A percentile compares a stretch with the other conserved stretches of the same genome.
phyloP scores from a whole-genome alignment of 2,113 vertebrate genomes.

The Vidua chalybeata region DNA sequence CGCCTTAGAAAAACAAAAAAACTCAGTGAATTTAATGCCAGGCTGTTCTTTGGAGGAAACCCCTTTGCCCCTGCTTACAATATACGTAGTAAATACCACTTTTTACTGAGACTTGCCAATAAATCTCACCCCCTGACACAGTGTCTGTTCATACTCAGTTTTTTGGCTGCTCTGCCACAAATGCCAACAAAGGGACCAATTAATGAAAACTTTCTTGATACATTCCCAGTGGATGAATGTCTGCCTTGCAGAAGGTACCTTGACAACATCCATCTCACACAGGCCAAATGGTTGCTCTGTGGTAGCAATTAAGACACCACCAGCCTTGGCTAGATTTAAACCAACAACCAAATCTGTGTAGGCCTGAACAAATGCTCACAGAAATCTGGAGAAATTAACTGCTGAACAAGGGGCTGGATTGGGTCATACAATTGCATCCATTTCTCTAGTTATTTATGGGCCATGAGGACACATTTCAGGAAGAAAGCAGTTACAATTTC shows the following conservation, averaged over 20 bases:
- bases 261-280: slow-evolving; percentile 56
- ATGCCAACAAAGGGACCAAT: slow-evolving; percentile 71
- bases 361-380: slow-evolving; percentile 41
- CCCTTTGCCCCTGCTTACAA: background rate
- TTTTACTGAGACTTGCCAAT: slow-evolving; percentile 50
- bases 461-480: background rate
- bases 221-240: slow-evolving; percentile 66
- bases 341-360: slow-evolving; percentile 58
- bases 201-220: slow-evolving; percentile 69
- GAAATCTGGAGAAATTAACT: slow-evolving; percentile 34
- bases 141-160: slow-evolving; percentile 62
- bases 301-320: slow-evolving; percentile 70
- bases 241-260: slow-evolving; percentile 66
- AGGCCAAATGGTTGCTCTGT: slow-evolving; percentile 61
- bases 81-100: slow-evolving; percentile 37
- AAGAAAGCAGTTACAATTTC: background rate
- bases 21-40: background rate
- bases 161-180: slow-evolving; percentile 57
- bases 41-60: background rate
- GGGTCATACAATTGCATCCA: background rate
- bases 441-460: background rate
- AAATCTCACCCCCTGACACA: slow-evolving; percentile 49
- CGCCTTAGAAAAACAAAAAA: background rate
- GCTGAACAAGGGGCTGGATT: slow-evolving; percentile 9
- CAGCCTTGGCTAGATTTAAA: slow-evolving; percentile 60